Evolutionary conservation across 2,888 invertebrate species (phyloP), one percentile per base, ranked within the genome.

Genomic region (Agrochola lota): DNA sequence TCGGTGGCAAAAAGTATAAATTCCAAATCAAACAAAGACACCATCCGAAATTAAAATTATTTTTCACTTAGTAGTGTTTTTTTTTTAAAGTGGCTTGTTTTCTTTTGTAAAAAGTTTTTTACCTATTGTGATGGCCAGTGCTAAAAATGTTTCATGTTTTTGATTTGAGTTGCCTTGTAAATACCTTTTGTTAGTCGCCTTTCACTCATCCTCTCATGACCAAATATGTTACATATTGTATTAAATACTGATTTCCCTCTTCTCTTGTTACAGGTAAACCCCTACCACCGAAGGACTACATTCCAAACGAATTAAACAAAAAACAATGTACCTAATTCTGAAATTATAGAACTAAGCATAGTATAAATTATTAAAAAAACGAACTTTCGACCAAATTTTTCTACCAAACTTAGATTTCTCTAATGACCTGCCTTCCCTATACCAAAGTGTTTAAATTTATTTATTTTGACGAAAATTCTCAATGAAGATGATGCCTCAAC

Each of bases 401-500:
- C 90, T 90, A 93, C 92, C 92, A 93, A 94, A 94, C 90, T 74
- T 74, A 72, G 71, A 87, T 84, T 83, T 84, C 84, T 89, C 70
- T 81, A 79, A 83, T 85, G 89, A 85, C 90, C 93, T 92, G 93
- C 92, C 93, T 92, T 92, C 49, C 43, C 11, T 74, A 92, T 90
- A 94, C 94, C 94, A 93, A 94, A 94, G 91, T 87, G 88, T 90
- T 91, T 74, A 87, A 88, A 81, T 73, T 81, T 82, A 75, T 81
- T 84, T 75, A 88, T 89, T 85, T 80, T 73, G 75, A 69, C 79
- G 63, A 63, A 23, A 17, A 67, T 66, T 71, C 23, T 66, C 46
- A 62, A 82, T 85, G 88, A 94, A 90, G 78, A 98, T 98, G 98
- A 97, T 98, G 96, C 98, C 98, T 76, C 99, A 99, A 96, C 99